Conservation (phyloP, 2,888 invertebrate species). For the Rhodophaea formosa region DNA sequence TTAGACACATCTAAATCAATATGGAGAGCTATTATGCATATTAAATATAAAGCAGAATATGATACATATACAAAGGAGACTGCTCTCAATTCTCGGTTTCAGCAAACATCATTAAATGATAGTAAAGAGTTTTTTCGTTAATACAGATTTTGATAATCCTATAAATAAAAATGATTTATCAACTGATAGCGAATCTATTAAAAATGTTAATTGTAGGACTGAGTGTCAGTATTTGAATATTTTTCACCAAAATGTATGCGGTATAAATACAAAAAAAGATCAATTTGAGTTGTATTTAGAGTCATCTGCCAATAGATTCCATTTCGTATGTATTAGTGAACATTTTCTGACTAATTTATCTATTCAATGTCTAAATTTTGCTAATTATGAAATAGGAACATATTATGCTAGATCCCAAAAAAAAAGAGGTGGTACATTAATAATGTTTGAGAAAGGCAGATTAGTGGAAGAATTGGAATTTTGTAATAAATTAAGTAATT, state of each 20-base stretch:
- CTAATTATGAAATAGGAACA: background rate
- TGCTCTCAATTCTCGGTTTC: too few species aligned
- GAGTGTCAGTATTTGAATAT: background rate
- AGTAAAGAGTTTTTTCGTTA: background rate
- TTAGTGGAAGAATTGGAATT: too few species aligned
- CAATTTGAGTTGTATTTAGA: background rate
- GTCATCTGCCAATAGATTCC: background rate
- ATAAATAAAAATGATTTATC: too few species aligned
- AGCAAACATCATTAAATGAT: background rate
- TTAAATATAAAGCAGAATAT: background rate
- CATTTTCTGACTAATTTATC: background rate
- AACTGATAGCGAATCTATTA: background rate
- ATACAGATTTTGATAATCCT: background rate
- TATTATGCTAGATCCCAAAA: too few species aligned
- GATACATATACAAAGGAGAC: background rate
- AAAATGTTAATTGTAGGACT: background rate
- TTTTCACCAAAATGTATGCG: background rate
- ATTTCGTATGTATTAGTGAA: too few species aligned
- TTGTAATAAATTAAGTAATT: too few species aligned
- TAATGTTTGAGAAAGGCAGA: too few species aligned
- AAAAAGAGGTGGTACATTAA: too few species aligned
- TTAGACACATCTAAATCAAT: background rate
- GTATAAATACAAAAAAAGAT: too few species aligned
- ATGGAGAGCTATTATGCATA: background rate
- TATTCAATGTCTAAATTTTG: background rate